phyloP scores from a whole-genome alignment of 2,797 vertebrate species.

The Poeciliopsis gracilis region DNA sequence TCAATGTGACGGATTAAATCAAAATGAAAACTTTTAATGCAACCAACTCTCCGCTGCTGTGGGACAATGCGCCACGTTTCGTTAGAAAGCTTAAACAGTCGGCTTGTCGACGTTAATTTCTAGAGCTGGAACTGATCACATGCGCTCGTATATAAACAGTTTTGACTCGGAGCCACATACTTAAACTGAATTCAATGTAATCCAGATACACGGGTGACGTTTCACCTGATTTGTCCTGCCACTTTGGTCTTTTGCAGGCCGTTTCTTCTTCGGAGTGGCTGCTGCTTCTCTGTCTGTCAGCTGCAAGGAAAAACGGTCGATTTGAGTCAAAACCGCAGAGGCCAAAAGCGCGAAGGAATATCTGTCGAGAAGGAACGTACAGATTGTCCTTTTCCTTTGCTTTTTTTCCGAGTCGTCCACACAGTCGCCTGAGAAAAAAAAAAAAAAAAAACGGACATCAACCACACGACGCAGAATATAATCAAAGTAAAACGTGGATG shows the following conservation, averaged over 20 bases:
- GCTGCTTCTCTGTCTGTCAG: constrained; percentile 71
- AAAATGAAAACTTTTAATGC: not conserved
- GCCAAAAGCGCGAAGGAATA: constrained; percentile 4
- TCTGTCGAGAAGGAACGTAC: constrained; percentile 64
- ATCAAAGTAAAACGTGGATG: constrained; percentile 11
- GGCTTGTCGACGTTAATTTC: not conserved
- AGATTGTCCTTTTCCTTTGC: constrained; percentile 61
- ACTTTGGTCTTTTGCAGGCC: constrained; percentile 76
- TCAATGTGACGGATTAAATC: not conserved
- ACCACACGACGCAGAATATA: not conserved
- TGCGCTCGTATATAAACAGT: not conserved
- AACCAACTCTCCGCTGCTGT: not conserved
- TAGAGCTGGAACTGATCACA: not conserved
- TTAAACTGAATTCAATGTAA: not conserved
- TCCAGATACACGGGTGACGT: not conserved
- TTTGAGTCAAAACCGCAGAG: not conserved
- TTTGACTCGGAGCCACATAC: not conserved
- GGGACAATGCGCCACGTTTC: not conserved
- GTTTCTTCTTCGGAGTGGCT: constrained; percentile 75
- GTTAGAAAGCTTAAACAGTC: not conserved
- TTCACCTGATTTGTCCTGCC: constrained; percentile 75
- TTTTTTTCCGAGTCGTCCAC: constrained; percentile 69
- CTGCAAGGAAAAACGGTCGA: constrained; percentile 16
- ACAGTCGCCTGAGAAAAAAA: constrained; percentile 79
- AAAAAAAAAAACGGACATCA: not conserved